Conservation (phyloP, 1,140 invertebrate species). For the Pseudoatta argentina region DNA sequence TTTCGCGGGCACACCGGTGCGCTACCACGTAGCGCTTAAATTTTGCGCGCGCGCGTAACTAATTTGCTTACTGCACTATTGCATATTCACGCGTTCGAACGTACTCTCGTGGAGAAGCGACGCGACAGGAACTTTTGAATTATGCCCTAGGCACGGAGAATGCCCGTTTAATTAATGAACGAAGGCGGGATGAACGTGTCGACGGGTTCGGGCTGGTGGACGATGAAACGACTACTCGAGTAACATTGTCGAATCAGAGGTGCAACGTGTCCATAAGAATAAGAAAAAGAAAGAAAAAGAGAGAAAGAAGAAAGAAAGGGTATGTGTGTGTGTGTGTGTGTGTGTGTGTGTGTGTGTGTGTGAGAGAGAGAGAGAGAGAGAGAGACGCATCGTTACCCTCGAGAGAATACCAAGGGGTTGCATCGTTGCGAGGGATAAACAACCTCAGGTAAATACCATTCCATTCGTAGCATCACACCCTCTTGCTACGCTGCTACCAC, state of each 20-base stretch:
- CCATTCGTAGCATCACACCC: constrained; percentile 19
- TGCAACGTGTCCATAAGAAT: constrained; percentile 36
- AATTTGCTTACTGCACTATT: constrained; percentile 60
- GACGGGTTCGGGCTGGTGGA: constrained; percentile 6
- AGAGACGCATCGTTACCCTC: neutral
- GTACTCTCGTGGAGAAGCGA: constrained; percentile 10
- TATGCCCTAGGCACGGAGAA: constrained; percentile 49
- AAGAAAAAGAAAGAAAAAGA: neutral
- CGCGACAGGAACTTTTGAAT: constrained; percentile 51
- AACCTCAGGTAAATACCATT: constrained; percentile 67
- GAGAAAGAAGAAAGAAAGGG: neutral
- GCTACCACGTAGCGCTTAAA: constrained; percentile 8
- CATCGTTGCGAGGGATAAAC: constrained; percentile 47
- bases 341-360: no score
- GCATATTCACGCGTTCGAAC: constrained; percentile 51
- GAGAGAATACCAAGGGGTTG: constrained; percentile 37
- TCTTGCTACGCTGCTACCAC: constrained; percentile 2
- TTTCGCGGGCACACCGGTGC: neutral
- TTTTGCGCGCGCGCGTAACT: constrained; percentile 20
- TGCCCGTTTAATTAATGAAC: constrained; percentile 60
- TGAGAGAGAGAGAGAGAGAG: neutral
- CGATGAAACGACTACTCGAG: constrained; percentile 39
- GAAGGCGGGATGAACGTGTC: constrained; percentile 26
- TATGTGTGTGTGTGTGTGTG: no score
- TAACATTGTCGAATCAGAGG: constrained; percentile 42